Conservation (phyloP, 2,113 vertebrate species). For the Amblyornis subalaris region DNA sequence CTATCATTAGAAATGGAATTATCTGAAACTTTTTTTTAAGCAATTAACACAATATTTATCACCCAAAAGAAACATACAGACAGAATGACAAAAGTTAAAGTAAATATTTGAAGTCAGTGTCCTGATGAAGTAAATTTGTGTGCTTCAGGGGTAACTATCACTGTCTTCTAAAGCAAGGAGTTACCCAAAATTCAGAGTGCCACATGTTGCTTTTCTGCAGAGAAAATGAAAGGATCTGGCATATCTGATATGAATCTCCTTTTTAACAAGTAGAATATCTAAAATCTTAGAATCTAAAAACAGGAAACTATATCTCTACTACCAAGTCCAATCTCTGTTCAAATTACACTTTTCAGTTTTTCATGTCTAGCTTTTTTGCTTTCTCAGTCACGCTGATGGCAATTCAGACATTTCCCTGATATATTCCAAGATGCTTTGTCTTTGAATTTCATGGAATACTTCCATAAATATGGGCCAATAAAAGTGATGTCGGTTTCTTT, state of each 20-base stretch:
- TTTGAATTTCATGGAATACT: not conserved
- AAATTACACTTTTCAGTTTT: not conserved
- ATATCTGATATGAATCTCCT: not conserved
- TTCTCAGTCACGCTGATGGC: not conserved
- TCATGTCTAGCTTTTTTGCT: not conserved
- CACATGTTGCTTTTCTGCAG: accelerated
- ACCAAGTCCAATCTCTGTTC: not conserved
- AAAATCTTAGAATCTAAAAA: not conserved
- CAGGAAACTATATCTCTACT: not conserved
- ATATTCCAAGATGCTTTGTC: not conserved
- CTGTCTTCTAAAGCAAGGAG: not conserved
- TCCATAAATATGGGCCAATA: not conserved
- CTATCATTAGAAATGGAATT: not conserved
- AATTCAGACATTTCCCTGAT: not conserved
- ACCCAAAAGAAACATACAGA: not conserved
- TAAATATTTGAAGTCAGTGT: not conserved
- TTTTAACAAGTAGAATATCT: not conserved
- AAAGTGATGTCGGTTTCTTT: not conserved
- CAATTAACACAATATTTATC: not conserved
- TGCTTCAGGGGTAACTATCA: not conserved
- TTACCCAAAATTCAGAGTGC: not conserved
- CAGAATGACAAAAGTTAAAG: not conserved
- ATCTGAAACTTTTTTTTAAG: not conserved
- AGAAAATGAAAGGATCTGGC: not conserved
- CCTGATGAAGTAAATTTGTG: not conserved